These are phyloP conservation scores for Mizuhopecten yessoensis DNA, from an alignment of 1,140 invertebrate species.

Conservation along the genomic window DNA sequence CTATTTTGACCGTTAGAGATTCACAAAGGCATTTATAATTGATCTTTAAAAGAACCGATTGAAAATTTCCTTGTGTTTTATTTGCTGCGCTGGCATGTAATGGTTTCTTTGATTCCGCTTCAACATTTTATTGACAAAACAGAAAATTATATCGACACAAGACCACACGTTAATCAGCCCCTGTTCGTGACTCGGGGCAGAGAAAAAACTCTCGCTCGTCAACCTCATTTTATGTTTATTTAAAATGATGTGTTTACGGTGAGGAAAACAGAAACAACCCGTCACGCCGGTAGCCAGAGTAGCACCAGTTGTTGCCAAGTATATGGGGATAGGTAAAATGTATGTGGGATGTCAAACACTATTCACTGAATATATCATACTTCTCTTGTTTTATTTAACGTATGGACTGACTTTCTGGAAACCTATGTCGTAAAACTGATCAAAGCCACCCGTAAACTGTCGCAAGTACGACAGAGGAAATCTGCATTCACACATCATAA, in stretches of 20 bases:
- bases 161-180: neutral
- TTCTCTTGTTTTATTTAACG: neutral
- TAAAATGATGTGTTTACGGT: neutral
- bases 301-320: neutral
- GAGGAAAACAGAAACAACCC: neutral
- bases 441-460: neutral
- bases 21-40: neutral
- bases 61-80: neutral
- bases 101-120: neutral
- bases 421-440: neutral
- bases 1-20: too few relatives aligned
- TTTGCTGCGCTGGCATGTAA: neutral
- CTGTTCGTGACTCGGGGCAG: neutral
- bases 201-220: neutral
- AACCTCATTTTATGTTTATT: neutral
- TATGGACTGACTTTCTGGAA: neutral
- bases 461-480: conserved; percentile 19
- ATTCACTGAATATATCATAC: neutral
- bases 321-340: conserved; percentile 5
- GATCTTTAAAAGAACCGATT: neutral
- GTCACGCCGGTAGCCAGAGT: neutral
- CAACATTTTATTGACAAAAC: neutral
- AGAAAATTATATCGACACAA: neutral
- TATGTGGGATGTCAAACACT: conserved; percentile 18
- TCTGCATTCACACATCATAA: conserved; percentile 33